Evolutionary conservation across 2,888 invertebrate species (phyloP), one percentile per base, ranked within the genome.

Genomic region (Monopis laevigella): DNA sequence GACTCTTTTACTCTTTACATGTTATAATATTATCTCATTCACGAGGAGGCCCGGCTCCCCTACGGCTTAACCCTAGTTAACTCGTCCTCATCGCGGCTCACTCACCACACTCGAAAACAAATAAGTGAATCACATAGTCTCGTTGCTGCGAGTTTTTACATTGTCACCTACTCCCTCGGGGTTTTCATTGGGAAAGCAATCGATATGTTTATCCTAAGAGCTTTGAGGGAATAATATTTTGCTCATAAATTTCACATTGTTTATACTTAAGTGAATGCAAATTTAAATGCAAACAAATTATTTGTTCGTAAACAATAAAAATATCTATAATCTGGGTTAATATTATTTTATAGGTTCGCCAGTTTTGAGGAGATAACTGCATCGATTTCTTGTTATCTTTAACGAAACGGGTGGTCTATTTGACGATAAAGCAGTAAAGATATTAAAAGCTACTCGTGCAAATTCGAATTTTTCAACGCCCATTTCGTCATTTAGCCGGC

Each of bases 131-230:
- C 62, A 62, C 64, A 62, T 43, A 43, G 60, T 59, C 62, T 61
- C 56, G 57, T 61, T 59, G 59, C 52, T 57, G 59, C 65, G 65
- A 72, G 62, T 71, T 75, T 75, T 70, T 72, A 70, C 73, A 72
- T 69, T 71, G 72, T 69, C 60, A 61, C 65, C 49, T 51, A 53
- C 62, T 73, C 77, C 74, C 77, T 51, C 53, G 75, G 75, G 74
- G 59, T 59, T 58, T 47, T 54, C 58, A 59, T 51, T 55, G 56
- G 58, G 62, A 62, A 69, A 70, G 73, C 62, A 71, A 73, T 71
- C 75, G 73, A 74, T 75, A 74, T 74, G 75, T 75, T 74, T 68
- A 65, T 62, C 63, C 67, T 73, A 75, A 77, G 77, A 75, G 75
- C 73, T 74, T 63, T 54, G 64, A 60, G 69, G 72, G 75, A 71